Evolutionary conservation across 2,888 invertebrate species (phyloP).

Genomic region (Thera obeliscata): DNA sequence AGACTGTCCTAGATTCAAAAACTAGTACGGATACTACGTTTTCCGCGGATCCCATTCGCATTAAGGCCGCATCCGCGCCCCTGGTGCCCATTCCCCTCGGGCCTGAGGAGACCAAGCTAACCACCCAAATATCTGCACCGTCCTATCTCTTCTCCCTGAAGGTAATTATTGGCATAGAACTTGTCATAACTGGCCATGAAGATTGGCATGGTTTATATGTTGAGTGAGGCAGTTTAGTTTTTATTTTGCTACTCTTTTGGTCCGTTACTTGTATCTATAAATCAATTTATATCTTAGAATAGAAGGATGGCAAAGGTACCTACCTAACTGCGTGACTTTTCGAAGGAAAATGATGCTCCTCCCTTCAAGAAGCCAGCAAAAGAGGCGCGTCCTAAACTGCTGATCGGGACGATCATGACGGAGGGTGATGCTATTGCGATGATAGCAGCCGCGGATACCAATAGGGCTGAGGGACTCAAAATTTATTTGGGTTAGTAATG

Average conservation of each 20-base stretch:
- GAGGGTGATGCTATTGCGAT: constrained; percentile 63
- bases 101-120: constrained; percentile 38
- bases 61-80: constrained; percentile 58
- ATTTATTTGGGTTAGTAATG: constrained; percentile 56
- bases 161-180: not conserved
- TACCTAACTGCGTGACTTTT: not conserved
- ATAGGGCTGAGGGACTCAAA: constrained; percentile 50
- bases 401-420: constrained; percentile 60
- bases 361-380: constrained; percentile 61
- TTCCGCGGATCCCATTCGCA: constrained; percentile 1
- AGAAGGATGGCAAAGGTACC: not conserved
- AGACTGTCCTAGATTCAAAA: constrained; percentile 31
- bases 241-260: too few relatives aligned
- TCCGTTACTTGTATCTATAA: too few relatives aligned
- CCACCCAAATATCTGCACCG: constrained; percentile 69
- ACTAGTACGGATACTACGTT: constrained; percentile 30
- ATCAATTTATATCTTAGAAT: too few relatives aligned
- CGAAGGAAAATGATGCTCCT: constrained; percentile 64
- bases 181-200: too few relatives aligned
- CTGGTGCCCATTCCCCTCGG: constrained; percentile 34
- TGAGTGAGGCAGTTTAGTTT: too few relatives aligned
- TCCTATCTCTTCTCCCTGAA: constrained; percentile 66
- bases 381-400: constrained; percentile 53
- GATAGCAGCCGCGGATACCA: constrained; percentile 57
- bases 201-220: too few relatives aligned